A percentile compares a stretch with the other conserved stretches of the same genome.
Conservation (phyloP, 1,140 invertebrate genomes). For the Oppia nitens region DNA sequence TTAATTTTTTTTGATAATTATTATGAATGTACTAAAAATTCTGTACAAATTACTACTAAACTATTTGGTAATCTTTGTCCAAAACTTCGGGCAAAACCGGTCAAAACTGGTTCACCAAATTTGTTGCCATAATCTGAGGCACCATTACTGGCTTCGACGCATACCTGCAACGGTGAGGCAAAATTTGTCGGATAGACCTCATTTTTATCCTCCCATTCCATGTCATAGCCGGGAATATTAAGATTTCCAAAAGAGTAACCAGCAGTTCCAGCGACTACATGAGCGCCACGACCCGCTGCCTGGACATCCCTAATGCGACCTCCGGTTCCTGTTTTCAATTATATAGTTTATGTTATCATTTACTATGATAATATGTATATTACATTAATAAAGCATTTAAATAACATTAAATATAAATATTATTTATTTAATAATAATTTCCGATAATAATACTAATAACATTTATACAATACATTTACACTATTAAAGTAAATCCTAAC, state of each 20-base stretch:
- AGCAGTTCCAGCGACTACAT: conserved; percentile 85
- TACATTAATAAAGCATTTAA: too few species aligned
- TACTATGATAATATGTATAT: too few species aligned
- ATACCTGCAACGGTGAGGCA: conserved; percentile 65
- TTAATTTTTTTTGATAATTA: conserved; percentile 15
- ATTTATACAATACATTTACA: too few species aligned
- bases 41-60: neutral
- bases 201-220: conserved; percentile 59
- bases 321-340: conserved; percentile 63
- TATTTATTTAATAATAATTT: neutral
- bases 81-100: conserved; percentile 79
- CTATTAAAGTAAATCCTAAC: too few species aligned
- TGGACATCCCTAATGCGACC: conserved; percentile 88
- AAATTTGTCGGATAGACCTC: conserved; percentile 67
- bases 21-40: neutral
- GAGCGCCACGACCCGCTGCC: conserved; percentile 71
- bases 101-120: conserved; percentile 87
- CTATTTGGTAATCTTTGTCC: conserved; percentile 43
- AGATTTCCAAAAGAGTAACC: conserved; percentile 91
- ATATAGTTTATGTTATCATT: too few species aligned
- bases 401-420: neutral
- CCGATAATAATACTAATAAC: too few species aligned
- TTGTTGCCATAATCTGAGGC: conserved; percentile 96
- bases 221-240: conserved; percentile 63
- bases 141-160: conserved; percentile 90